Conservation (phyloP, 2,113 vertebrate genomes). For the Eubucco bourcierii region DNA sequence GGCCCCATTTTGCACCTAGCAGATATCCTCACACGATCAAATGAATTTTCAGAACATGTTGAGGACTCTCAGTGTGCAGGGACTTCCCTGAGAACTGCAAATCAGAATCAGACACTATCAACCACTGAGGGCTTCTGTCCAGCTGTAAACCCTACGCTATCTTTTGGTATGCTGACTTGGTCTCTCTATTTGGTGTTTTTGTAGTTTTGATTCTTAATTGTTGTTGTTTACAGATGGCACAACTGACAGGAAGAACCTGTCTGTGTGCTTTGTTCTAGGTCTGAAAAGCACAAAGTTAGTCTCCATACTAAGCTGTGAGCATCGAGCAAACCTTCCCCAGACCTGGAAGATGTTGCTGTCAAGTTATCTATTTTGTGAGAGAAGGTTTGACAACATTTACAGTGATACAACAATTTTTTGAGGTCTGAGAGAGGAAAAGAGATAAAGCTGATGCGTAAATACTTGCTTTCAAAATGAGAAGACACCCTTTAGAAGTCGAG, state of each 20-base stretch:
- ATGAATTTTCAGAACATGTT: background rate
- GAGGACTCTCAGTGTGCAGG: background rate
- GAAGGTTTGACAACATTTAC: background rate
- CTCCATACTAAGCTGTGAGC: background rate
- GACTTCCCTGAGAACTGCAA: too few relatives aligned
- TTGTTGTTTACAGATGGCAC: background rate
- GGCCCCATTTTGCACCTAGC: background rate
- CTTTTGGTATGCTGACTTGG: background rate
- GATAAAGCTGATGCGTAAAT: background rate
- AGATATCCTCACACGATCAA: background rate
- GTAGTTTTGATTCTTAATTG: background rate
- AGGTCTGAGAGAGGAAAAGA: background rate
- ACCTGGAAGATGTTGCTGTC: background rate
- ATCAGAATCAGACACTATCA: background rate
- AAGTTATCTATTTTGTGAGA: background rate
- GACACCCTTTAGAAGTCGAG: background rate
- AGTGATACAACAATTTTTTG: accelerated
- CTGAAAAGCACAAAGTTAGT: background rate
- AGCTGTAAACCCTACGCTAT: background rate
- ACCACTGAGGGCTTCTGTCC: background rate
- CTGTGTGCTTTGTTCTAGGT: background rate
- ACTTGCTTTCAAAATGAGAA: background rate
- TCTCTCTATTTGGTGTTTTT: background rate
- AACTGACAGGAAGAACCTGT: background rate
- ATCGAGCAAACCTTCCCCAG: background rate